A percentile compares a stretch with the other conserved stretches of the same genome.
Conservation (phyloP, 2,888 invertebrate species). For the Dioctria linearis region DNA sequence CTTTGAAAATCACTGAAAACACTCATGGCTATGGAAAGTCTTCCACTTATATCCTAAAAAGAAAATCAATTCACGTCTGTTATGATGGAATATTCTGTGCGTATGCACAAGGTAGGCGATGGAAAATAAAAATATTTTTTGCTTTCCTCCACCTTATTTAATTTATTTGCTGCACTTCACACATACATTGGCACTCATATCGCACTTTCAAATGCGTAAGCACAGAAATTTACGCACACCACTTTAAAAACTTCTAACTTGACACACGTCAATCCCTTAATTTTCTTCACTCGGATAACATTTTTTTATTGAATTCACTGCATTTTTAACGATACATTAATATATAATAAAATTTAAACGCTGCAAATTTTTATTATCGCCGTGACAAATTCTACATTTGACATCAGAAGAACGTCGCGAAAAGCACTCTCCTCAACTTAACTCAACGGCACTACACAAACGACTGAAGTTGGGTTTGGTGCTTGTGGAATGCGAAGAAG, state of each 20-base stretch:
- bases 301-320: conserved; percentile 6
- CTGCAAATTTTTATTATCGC: background rate
- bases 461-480: conserved; percentile 29
- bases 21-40: conserved; percentile 75
- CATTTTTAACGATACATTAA: background rate
- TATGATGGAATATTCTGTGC: conserved; percentile 7
- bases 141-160: conserved; percentile 16
- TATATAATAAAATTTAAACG: background rate
- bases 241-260: conserved; percentile 11
- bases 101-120: conserved; percentile 28
- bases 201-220: conserved; percentile 38
- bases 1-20: conserved; percentile 93
- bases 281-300: conserved; percentile 25
- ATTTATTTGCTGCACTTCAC: conserved; percentile 45
- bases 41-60: conserved; percentile 8
- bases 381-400: conserved; percentile 1
- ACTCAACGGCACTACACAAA: conserved; percentile 14
- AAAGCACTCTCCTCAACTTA: background rate
- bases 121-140: conserved; percentile 12
- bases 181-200: conserved; percentile 40
- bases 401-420: conserved; percentile 9
- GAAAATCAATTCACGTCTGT: conserved; percentile 46
- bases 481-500: too few species aligned
- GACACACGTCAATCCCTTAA: conserved; percentile 54
- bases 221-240: conserved; percentile 46